Evolutionary conservation across 2,113 vertebrate genomes (phyloP), one percentile per base, ranked within the genome.

Genomic region (Narcine bancroftii): DNA sequence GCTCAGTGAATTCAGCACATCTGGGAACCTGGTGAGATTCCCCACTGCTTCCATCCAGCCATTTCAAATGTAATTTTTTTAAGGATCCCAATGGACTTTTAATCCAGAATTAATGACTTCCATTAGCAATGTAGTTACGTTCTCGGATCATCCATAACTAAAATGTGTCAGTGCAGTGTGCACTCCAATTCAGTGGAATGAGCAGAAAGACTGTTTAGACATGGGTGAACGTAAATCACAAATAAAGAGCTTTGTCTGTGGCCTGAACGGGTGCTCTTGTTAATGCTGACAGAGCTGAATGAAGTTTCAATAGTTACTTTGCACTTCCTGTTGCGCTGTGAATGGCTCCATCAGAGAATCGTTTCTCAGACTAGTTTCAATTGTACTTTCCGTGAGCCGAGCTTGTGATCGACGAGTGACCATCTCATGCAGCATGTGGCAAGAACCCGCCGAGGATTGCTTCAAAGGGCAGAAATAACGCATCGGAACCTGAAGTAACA

Each of bases 161-260:
- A 6, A 65, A 65, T 66, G 60, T 24, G 53, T 36, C 56, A 60
- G 7, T 89, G 19, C 53, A 42, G 21, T 66, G 21, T 66, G 60
- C 56, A 39, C 85, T 89, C 63, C 39, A 89, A 89, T 89, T 3
- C 56, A 63, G 56, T 60, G 85, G 60, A 89, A 36, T 89, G 42
- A 65, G 85, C 21, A 65, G 85, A 39, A 65, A 89, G 60, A 42
- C 56, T 89, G 36, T 89, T 89, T 89, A 42, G 3, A 63, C 85
- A 11, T 89, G 85, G 36, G n/a, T 65, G 60, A 26, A 66, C 56
- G 65, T 89, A 89, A 89, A 89, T 89, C 85, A 89, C 36, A 65
- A 87, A 87, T 36, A 63, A 39, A 83, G 79, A 42, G 56, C 83
- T 36, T 53, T 19, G 50, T 7, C n/a, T 42, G n/a, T 36, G 85